Evolutionary conservation across 2,113 vertebrate genomes (phyloP).

Genomic region (Ptilorrhoa leucosticta): DNA sequence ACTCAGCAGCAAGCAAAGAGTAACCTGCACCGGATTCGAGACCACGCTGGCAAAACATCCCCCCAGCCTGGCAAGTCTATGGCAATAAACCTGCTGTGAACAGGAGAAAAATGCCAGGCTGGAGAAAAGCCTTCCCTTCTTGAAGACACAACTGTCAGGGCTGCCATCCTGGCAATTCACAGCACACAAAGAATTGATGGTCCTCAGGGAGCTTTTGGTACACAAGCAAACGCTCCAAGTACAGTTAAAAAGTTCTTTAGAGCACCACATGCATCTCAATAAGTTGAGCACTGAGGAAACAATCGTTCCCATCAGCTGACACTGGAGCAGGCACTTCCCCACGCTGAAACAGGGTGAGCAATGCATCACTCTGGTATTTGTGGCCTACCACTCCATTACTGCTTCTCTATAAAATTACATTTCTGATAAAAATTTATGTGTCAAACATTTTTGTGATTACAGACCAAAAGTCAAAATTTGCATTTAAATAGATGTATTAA

Average conservation of each 20-base stretch:
- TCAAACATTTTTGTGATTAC: slow-evolving; percentile 75
- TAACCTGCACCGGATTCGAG: not conserved
- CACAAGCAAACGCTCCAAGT: not conserved
- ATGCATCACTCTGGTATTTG: not conserved
- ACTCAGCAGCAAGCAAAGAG: not conserved
- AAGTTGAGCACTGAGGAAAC: not conserved
- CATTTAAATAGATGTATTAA: slow-evolving; percentile 81
- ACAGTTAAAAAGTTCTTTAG: not conserved
- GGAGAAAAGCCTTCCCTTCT: not conserved
- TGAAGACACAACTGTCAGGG: not conserved
- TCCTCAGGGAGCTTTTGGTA: not conserved
- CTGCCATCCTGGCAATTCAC: not conserved
- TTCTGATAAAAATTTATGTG: slow-evolving; percentile 76
- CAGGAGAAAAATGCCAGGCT: not conserved
- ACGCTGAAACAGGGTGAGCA: not conserved
- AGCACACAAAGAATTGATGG: not conserved
- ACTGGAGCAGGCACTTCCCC: not conserved
- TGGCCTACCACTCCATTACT: slow-evolving; percentile 28
- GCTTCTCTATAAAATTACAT: slow-evolving; percentile 62
- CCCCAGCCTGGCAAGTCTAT: not conserved
- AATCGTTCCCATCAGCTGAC: not conserved
- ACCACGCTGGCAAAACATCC: not conserved
- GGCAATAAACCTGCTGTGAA: not conserved
- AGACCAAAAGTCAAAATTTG: slow-evolving; percentile 80
- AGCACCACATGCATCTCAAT: not conserved